phyloP scores from a whole-genome alignment of 2,797 vertebrate genomes.

The Anguilla megastoma region DNA sequence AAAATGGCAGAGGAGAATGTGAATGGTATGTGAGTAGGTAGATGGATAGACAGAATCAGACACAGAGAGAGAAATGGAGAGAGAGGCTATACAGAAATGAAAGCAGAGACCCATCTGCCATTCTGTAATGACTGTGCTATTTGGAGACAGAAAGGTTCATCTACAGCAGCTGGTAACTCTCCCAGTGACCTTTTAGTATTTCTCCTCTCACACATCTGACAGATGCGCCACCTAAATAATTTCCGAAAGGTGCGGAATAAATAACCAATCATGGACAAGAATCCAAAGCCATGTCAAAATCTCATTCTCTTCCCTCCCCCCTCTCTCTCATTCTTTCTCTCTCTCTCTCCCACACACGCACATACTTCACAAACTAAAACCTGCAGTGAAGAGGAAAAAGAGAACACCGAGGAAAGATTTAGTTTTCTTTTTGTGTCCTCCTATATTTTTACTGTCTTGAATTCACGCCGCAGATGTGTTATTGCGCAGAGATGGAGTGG shows the following conservation, averaged over 20 bases:
- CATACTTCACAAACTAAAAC: slow-evolving; percentile 33
- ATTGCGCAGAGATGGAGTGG: slow-evolving; percentile 61
- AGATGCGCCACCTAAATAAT: slow-evolving; percentile 99
- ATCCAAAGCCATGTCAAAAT: slow-evolving; percentile 84
- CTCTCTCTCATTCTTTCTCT: slow-evolving; percentile 9
- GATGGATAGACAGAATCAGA: neutral
- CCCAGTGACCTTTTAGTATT: slow-evolving; percentile 99
- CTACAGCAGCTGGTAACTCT: slow-evolving; percentile 98
- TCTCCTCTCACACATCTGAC: slow-evolving; percentile 96
- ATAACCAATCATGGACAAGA: slow-evolving; percentile 93
- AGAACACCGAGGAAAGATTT: slow-evolving; percentile 9
- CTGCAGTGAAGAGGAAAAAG: slow-evolving; percentile 57
- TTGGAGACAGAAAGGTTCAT: slow-evolving; percentile 97
- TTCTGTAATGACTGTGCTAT: slow-evolving; percentile 96
- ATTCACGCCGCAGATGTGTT: slow-evolving; percentile 72
- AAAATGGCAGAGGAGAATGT: neutral
- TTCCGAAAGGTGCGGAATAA: slow-evolving; percentile 98
- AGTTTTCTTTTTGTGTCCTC: slow-evolving; percentile 27
- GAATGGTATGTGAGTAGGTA: neutral
- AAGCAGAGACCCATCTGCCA: slow-evolving; percentile 90
- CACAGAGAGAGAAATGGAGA: neutral
- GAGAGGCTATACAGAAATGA: slow-evolving; percentile 4
- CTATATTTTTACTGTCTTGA: slow-evolving; percentile 66
- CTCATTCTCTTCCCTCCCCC: slow-evolving; percentile 41
- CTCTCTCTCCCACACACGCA: slow-evolving; percentile 64